These are phyloP conservation scores for Lepilemur septentrionalis DNA, from an alignment of 2,797 vertebrate species.

Conservation along the genomic window DNA sequence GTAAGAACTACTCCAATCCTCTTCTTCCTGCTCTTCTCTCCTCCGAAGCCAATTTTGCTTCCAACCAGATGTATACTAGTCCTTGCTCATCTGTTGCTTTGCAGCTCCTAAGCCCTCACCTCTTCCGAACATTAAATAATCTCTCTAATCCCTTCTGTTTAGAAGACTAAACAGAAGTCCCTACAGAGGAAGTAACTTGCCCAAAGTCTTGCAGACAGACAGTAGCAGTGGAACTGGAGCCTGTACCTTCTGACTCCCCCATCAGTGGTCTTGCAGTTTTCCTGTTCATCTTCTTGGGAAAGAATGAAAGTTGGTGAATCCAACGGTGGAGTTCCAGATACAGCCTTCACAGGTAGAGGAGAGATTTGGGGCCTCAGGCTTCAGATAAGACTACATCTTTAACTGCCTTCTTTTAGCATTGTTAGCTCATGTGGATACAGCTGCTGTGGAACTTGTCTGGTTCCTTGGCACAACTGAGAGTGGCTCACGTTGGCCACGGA, in stretches of 20 bases:
- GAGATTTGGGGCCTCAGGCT: not conserved
- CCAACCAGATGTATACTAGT: not conserved
- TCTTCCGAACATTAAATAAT: not conserved
- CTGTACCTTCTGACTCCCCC: rapidly evolving
- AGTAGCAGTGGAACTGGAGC: no score
- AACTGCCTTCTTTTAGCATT: not conserved
- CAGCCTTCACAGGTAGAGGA: not conserved
- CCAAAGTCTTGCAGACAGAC: not conserved
- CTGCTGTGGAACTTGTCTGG: not conserved
- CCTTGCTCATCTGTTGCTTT: not conserved
- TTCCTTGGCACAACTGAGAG: not conserved
- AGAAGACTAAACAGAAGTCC: not conserved
- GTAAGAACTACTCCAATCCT: not conserved
- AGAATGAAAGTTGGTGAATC: not conserved
- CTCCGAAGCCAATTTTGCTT: not conserved
- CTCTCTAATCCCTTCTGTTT: not conserved
- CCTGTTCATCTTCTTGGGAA: not conserved
- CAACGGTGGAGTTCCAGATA: not conserved
- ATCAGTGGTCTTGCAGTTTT: not conserved
- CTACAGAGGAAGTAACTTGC: not conserved
- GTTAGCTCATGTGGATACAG: not conserved
- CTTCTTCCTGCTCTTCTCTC: not conserved
- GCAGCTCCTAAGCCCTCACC: not conserved
- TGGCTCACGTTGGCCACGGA: not conserved
- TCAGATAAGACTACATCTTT: not conserved